These are phyloP conservation scores for Grallaria varia DNA, from an alignment of 2,113 vertebrate genomes.

Conservation along the genomic window DNA sequence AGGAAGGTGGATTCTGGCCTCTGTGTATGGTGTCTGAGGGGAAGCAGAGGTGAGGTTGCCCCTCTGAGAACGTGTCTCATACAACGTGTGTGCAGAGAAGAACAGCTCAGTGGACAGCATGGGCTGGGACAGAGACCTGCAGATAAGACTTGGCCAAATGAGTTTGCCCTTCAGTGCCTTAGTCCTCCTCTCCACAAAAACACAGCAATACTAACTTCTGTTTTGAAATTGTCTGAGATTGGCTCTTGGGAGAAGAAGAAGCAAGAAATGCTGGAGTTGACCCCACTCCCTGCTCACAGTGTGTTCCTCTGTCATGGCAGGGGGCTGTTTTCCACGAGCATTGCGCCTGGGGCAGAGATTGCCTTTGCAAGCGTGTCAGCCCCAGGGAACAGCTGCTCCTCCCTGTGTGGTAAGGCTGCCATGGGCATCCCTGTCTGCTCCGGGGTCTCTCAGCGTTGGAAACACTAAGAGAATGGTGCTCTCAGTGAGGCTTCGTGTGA, in stretches of 20 bases:
- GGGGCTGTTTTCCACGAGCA: not conserved
- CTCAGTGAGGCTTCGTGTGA: not conserved
- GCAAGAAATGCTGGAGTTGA: not conserved
- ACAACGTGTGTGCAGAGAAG: accelerated
- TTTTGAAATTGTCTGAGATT: not conserved
- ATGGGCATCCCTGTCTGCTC: not conserved
- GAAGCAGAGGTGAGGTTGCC: not conserved
- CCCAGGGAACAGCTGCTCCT: not conserved
- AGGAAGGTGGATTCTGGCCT: not conserved
- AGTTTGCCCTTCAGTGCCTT: not conserved
- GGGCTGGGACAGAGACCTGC: not conserved
- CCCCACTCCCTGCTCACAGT: accelerated
- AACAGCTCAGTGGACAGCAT: not conserved
- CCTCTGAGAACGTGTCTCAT: not conserved
- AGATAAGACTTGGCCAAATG: not conserved
- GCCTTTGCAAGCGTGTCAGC: not conserved
- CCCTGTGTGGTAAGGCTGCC: not conserved
- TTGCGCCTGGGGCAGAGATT: not conserved
- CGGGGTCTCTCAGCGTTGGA: not conserved
- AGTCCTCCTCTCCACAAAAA: not conserved
- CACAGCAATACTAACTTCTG: not conserved
- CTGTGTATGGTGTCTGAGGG: not conserved
- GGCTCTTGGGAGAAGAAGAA: not conserved
- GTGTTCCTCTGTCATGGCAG: not conserved
- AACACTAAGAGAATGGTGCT: not conserved